Percentiles rank a stretch among this genome's conserved stretches.
phyloP scores from a whole-genome alignment of 2,797 vertebrate species.

The Poeciliopsis gracilis region DNA sequence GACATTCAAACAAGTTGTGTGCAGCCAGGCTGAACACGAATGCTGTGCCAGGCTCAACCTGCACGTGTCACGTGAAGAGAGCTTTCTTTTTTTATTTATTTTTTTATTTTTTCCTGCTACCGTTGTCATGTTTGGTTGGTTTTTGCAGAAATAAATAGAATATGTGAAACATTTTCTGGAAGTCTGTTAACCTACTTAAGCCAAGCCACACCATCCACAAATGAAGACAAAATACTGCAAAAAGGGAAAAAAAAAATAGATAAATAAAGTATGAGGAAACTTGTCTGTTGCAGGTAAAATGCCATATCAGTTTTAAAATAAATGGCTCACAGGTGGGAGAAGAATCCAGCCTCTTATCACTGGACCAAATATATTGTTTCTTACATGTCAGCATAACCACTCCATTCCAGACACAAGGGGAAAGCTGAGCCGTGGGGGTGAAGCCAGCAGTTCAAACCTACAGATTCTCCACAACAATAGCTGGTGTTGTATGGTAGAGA shows the following conservation, averaged over 20 bases:
- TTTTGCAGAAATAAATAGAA: slow-evolving; percentile 48
- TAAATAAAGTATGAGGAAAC: slow-evolving; percentile 64
- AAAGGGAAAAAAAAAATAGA: slow-evolving; percentile 47
- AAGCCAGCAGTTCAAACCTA: slow-evolving; percentile 55
- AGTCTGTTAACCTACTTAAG: slow-evolving; percentile 45
- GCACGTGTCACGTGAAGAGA: slow-evolving; percentile 88
- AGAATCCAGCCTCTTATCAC: slow-evolving; percentile 77
- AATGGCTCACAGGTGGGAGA: slow-evolving; percentile 79
- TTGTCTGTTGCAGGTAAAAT: slow-evolving; percentile 75
- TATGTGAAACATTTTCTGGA: slow-evolving; percentile 37
- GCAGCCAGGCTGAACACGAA: slow-evolving; percentile 97
- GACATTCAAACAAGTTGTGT: slow-evolving; percentile 99
- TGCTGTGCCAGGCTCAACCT: slow-evolving; percentile 83
- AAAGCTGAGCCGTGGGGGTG: slow-evolving; percentile 65
- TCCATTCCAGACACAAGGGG: slow-evolving; percentile 63
- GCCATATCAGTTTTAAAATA: slow-evolving; percentile 63
- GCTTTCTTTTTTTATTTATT: slow-evolving; percentile 67
- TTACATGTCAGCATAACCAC: slow-evolving; percentile 65
- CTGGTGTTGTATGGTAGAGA: slow-evolving; percentile 71
- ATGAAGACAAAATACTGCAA: slow-evolving; percentile 7
- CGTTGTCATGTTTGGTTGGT: slow-evolving; percentile 70
- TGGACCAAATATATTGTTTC: slow-evolving; percentile 74
- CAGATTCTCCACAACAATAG: slow-evolving; percentile 75
- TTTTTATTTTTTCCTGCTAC: slow-evolving; percentile 68
- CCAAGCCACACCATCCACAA: slow-evolving; percentile 17